phyloP scores from a whole-genome alignment of 37 sponge, comb jelly and placozoan species.

The Crambe crambe region DNA sequence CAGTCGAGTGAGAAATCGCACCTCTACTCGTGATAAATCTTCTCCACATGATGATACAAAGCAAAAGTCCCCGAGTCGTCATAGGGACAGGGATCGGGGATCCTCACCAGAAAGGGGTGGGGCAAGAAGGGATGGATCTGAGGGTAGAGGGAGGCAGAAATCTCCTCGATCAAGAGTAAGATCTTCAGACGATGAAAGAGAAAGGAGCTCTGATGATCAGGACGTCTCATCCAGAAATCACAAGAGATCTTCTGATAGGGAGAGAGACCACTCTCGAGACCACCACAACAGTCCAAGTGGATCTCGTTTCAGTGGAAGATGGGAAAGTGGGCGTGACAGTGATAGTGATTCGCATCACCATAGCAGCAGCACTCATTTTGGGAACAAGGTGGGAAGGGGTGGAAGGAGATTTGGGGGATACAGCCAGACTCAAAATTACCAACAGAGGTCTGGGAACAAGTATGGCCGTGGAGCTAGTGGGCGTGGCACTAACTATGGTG shows the following conservation, averaged over 20 bases:
- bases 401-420: constrained; percentile 6
- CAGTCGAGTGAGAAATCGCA: constrained; percentile 37
- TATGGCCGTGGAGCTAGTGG: background rate
- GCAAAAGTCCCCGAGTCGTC: background rate
- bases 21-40: background rate
- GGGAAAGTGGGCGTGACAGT: background rate
- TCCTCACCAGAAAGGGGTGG: constrained; percentile 2
- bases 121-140: background rate
- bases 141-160: background rate
- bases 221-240: background rate
- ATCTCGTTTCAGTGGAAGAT: background rate
- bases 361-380: background rate
- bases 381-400: background rate
- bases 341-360: background rate
- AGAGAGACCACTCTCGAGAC: constrained; percentile 25
- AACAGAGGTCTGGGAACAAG: background rate
- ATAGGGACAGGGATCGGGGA: background rate
- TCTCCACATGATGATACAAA: background rate
- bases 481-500: background rate
- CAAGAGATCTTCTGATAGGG: background rate
- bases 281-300: background rate
- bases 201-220: background rate
- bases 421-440: constrained; percentile 4
- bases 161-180: background rate
- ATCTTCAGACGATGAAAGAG: background rate